Conservation (phyloP, 2,888 invertebrate genomes). For the Torymus tubicola region DNA sequence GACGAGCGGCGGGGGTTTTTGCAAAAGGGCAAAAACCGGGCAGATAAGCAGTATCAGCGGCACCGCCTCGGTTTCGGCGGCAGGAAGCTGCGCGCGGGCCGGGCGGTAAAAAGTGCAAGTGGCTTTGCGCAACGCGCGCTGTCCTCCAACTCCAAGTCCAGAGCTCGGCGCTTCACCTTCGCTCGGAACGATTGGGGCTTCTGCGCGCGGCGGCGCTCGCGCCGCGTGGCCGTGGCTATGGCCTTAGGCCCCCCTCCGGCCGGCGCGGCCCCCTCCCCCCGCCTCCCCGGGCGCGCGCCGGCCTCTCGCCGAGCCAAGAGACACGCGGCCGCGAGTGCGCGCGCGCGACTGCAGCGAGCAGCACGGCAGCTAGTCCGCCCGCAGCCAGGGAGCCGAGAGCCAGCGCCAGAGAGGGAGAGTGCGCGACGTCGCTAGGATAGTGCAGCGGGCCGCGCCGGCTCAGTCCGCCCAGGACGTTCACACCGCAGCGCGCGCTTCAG, state of each 20-base stretch:
- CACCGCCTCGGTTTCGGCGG: too few species aligned
- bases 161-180: conserved; percentile 38
- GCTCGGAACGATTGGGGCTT: conserved; percentile 44
- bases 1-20: too few species aligned
- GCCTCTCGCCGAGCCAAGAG: neutral
- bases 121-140: too few species aligned
- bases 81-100: too few species aligned
- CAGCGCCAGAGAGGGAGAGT: conserved; percentile 17
- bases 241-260: conserved; percentile 68
- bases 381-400: neutral
- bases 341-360: conserved; percentile 1
- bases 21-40: too few species aligned
- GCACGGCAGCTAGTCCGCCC: conserved; percentile 25
- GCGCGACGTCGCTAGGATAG: too few species aligned
- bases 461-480: too few species aligned
- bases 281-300: conserved; percentile 2
- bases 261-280: neutral
- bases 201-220: conserved; percentile 54
- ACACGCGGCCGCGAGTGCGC: neutral
- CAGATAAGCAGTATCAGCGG: too few species aligned
- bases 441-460: too few species aligned
- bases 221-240: conserved; percentile 75
- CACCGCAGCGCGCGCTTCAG: too few species aligned
- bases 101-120: too few species aligned
- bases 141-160: conserved; percentile 4